A percentile compares a stretch with the other conserved stretches of the same genome.
phyloP scores from a whole-genome alignment of 2,888 invertebrate genomes.

The Caenorhabditis sp. region DNA sequence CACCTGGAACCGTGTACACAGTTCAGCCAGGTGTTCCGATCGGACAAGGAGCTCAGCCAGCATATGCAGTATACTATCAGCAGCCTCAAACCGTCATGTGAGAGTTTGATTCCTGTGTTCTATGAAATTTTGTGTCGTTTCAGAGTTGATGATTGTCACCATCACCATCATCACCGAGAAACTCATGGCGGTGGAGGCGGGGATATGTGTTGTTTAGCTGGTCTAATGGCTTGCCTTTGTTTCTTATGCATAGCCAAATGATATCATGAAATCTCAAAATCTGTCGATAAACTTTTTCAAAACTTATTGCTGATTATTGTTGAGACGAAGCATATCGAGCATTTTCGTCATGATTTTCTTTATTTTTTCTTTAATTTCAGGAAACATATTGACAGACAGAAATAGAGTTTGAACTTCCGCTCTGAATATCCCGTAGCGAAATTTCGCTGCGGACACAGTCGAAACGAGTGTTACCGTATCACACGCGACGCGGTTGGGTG shows the following conservation, averaged over 20 bases:
- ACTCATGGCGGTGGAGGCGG: conserved; percentile 38
- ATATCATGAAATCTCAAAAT: not conserved
- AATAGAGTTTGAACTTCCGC: conserved; percentile 7
- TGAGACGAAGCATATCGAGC: too few species aligned
- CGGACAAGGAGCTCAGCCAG: conserved; percentile 57
- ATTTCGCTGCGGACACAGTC: conserved; percentile 26
- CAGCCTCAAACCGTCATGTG: conserved; percentile 62
- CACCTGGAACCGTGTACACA: conserved; percentile 51
- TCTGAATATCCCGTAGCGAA: not conserved
- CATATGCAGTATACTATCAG: conserved; percentile 55
- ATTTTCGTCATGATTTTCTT: too few species aligned
- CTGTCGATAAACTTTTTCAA: not conserved
- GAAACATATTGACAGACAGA: not conserved
- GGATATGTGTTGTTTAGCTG: conserved; percentile 61
- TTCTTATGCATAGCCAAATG: conserved; percentile 50
- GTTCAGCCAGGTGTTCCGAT: conserved; percentile 53
- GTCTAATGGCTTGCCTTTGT: conserved; percentile 55
- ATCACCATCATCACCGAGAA: conserved; percentile 51
- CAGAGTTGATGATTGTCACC: conserved; percentile 63
- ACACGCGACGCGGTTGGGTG: conserved; percentile 26
- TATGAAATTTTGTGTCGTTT: not conserved
- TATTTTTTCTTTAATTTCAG: not conserved
- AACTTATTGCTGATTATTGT: not conserved
- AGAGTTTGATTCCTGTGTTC: conserved; percentile 1
- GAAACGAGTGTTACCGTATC: conserved; percentile 56